Conservation (phyloP, 2,797 vertebrate genomes). For the Rhynchonycteris naso region DNA sequence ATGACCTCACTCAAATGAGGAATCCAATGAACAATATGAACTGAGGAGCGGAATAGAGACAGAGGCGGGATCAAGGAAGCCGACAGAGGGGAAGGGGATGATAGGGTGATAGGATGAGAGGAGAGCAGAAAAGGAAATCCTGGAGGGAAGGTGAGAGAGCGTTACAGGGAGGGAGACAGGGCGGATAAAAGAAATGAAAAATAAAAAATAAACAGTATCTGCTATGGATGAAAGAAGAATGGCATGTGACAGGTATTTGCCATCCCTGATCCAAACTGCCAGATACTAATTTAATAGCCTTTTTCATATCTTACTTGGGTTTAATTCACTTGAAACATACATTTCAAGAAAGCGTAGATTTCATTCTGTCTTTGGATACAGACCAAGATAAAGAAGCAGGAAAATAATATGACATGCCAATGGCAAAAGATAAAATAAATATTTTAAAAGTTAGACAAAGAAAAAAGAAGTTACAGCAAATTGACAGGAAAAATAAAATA, state of each 20-base stretch:
- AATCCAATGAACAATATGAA: too few relatives aligned
- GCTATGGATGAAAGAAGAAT: background rate
- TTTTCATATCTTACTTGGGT: background rate
- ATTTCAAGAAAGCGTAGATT: background rate
- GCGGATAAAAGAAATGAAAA: too few relatives aligned
- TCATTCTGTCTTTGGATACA: constrained; percentile 8
- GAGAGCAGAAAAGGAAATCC: too few relatives aligned
- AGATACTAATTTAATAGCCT: background rate
- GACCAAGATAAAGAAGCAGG: background rate
- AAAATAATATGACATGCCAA: background rate
- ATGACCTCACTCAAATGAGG: too few relatives aligned
- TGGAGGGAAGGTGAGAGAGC: too few relatives aligned
- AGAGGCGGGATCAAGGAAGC: too few relatives aligned
- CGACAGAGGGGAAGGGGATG: too few relatives aligned
- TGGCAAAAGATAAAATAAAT: background rate
- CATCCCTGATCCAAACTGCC: background rate
- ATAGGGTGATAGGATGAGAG: too few relatives aligned
- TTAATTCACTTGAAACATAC: constrained; percentile 7
- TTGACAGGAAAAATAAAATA: background rate
- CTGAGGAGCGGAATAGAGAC: too few relatives aligned
- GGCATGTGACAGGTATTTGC: background rate
- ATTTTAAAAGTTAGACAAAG: constrained; percentile 28
- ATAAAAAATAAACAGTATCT: background rate
- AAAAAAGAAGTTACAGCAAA: background rate
- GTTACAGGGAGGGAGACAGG: too few relatives aligned